Conservation (phyloP, 2,113 vertebrate species). For the Brachypodius melanocephalos region DNA sequence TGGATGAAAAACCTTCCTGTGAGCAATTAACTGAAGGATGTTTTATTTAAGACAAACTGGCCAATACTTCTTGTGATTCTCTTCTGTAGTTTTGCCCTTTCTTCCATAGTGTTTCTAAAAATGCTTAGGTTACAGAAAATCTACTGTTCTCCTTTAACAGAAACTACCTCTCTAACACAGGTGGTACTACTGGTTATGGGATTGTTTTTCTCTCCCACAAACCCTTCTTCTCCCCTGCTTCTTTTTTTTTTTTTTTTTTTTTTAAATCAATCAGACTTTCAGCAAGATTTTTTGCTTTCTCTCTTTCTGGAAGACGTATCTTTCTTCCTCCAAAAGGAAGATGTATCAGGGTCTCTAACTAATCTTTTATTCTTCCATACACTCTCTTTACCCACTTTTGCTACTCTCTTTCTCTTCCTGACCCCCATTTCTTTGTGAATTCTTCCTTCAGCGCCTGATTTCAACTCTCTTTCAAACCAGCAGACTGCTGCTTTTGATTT, state of each 20-base stretch:
- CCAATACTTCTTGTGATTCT: not conserved
- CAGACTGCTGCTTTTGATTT: not conserved
- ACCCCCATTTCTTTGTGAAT: not conserved
- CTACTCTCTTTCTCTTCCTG: not conserved
- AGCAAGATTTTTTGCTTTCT: not conserved
- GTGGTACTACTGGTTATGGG: not conserved
- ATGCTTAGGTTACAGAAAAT: not conserved
- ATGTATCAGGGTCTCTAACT: not conserved
- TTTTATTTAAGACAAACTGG: not conserved
- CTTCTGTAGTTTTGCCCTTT: not conserved
- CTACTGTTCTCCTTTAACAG: not conserved
- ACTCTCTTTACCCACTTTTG: not conserved
- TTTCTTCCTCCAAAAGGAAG: not conserved
- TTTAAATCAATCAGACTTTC: not conserved
- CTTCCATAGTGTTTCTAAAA: not conserved
- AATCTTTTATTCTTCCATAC: not conserved
- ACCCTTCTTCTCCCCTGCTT: fast-evolving
- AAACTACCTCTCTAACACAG: not conserved
- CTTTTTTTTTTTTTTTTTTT: not conserved
- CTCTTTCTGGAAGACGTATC: not conserved
- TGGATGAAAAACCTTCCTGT: not conserved
- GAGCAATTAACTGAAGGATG: not conserved
- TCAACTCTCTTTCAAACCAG: not conserved
- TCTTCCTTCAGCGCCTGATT: not conserved
- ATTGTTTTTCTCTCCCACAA: not conserved